Percentiles rank a stretch among this genome's conserved stretches.
These are phyloP conservation scores for Ctenosaura bakeri DNA, from an alignment of 2,797 vertebrate species.

Conservation along the genomic window DNA sequence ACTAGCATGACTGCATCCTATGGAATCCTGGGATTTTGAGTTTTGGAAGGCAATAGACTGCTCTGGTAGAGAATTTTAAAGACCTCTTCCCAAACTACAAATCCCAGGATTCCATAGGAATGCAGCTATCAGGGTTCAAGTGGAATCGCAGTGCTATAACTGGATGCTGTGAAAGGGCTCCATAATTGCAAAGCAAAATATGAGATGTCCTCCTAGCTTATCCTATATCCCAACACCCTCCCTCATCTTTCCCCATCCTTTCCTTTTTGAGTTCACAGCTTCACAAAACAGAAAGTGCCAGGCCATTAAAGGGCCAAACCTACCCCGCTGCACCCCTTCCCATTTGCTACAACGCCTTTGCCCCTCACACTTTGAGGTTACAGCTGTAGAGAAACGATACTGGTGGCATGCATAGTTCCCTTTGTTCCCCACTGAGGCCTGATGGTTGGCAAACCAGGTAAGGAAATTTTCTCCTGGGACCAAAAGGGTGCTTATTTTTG, in stretches of 20 bases:
- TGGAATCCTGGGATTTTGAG: too few species aligned
- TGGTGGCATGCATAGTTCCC: not conserved
- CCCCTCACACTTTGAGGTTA: not conserved
- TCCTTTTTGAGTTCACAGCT: not conserved
- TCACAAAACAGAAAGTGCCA: not conserved
- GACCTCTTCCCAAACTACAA: too few species aligned
- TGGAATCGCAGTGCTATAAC: too few species aligned
- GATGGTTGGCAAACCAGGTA: constrained; percentile 27
- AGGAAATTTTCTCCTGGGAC: constrained; percentile 12
- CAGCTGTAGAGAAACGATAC: not conserved
- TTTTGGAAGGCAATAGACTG: too few species aligned
- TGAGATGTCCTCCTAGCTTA: not conserved
- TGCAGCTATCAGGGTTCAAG: too few species aligned
- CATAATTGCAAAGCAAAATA: not conserved
- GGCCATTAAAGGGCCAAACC: constrained; percentile 1
- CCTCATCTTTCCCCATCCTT: not conserved
- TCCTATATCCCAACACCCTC: not conserved
- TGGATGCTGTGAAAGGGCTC: too few species aligned
- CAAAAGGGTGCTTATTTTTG: not conserved
- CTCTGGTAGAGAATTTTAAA: too few species aligned
- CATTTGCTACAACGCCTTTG: constrained; percentile 1
- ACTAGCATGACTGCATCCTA: too few species aligned
- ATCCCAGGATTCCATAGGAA: too few species aligned
- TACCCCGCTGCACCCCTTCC: not conserved
- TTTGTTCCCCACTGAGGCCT: not conserved